Percentiles rank a stretch among this genome's conserved stretches.
These are phyloP conservation scores for Simalia tracyae DNA, from an alignment of 2,797 vertebrate genomes.

Conservation along the genomic window DNA sequence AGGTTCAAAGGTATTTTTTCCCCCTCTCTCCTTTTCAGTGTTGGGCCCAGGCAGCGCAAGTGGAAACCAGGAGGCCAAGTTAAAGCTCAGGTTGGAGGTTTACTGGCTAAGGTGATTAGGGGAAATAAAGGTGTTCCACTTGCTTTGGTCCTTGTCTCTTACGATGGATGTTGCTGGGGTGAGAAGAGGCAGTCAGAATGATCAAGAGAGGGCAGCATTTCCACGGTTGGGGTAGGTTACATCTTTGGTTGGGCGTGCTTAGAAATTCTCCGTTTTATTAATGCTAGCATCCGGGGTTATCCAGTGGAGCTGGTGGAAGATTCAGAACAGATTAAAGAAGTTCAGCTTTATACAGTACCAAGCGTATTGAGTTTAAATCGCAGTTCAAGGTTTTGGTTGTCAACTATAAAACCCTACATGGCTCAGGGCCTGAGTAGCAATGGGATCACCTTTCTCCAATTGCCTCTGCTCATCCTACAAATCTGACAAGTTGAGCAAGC, in stretches of 20 bases:
- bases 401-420: not conserved
- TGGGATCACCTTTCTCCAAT: not conserved
- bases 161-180: not conserved
- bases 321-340: not conserved
- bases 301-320: not conserved
- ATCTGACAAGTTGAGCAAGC: not conserved
- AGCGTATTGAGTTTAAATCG: not conserved
- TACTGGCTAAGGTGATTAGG: not conserved
- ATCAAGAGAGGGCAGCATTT: not conserved
- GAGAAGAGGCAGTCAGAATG: not conserved
- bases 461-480: not conserved
- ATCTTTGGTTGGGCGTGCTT: not conserved
- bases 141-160: not conserved
- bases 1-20: not conserved
- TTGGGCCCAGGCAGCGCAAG: not conserved
- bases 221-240: not conserved
- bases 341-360: not conserved
- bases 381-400: not conserved
- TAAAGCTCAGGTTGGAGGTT: not conserved
- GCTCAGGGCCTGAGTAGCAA: not conserved
- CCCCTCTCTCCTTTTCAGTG: not conserved
- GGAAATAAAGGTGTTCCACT: not conserved
- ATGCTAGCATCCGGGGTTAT: not conserved
- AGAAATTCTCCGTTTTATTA: not conserved
- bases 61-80: not conserved